phyloP scores from a whole-genome alignment of 2,888 invertebrate species.

The Sarcophaga caerulescens region DNA sequence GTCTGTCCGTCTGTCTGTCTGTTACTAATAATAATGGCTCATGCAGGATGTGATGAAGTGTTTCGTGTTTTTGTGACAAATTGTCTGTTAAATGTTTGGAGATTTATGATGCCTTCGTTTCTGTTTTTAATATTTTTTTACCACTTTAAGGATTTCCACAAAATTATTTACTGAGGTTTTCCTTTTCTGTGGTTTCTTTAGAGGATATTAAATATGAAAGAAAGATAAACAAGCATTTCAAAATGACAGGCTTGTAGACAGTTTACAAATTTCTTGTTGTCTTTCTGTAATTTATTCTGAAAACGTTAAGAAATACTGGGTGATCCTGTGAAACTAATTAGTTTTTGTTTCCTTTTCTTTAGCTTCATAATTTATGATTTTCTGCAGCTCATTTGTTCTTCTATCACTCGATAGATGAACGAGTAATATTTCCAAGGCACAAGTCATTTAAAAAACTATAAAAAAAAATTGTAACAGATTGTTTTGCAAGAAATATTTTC shows the following conservation, averaged over 20 bases:
- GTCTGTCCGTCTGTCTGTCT: background rate
- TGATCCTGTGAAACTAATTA: too few relatives aligned
- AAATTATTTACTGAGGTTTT: background rate
- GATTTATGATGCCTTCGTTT: constrained; percentile 29
- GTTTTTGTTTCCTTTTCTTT: too few relatives aligned
- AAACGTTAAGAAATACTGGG: too few relatives aligned
- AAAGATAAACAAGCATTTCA: too few relatives aligned
- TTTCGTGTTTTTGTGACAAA: constrained; percentile 34
- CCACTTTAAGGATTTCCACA: background rate
- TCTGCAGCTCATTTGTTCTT: background rate
- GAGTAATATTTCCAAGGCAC: background rate
- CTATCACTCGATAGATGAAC: background rate
- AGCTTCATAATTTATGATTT: too few relatives aligned
- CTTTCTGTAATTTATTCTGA: too few relatives aligned
- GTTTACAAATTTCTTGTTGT: too few relatives aligned
- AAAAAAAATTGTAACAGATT: constrained; percentile 25
- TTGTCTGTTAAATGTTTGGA: constrained; percentile 14
- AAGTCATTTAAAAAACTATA: constrained; percentile 3
- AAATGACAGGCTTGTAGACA: too few relatives aligned
- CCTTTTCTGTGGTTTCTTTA: background rate
- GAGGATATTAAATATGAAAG: background rate
- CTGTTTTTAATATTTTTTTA: background rate
- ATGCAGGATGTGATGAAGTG: background rate
- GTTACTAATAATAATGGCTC: background rate
- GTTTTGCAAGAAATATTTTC: constrained; percentile 25